Evolutionary conservation across 2,888 invertebrate species (phyloP), one percentile per base, ranked within the genome.

Genomic region (Drosophila gaucha): DNA sequence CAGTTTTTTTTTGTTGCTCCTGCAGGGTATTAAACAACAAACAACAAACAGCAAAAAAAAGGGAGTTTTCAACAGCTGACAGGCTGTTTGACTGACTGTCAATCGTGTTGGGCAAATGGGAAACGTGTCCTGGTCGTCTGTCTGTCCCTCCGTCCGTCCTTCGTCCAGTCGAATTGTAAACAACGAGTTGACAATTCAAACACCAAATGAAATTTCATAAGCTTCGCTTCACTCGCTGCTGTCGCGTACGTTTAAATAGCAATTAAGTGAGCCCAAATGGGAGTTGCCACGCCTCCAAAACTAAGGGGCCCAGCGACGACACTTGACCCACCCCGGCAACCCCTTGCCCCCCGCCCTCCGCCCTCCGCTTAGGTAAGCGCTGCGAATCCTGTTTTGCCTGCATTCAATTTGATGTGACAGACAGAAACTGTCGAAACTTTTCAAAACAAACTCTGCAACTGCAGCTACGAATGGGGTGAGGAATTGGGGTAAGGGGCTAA

Each of bases 151-250:
- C 16, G 20, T 10, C 10, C 18, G 10, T 30, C 12, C 31, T 0
- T 4, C 5, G 10, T 6, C 59, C 52, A 44, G 44, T 39, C 59
- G 47, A 73, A 84, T 80, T 84, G 84, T 65, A 74, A 80, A 80
- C 60, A 60, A 38, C 63, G 35, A 39, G 26, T 26, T 54, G 59
- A 59, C 74, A 84, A 67, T 86, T 55, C 78, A 84, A 80, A 84
- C 70, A 78, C 52, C 70, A 66, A 80, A 86, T 78, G 70, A 86
- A 86, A 80, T 80, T 80, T 80, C 87, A 86, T 80, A 80, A 84
- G 82, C 82, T 73, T 20, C 50, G 22, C 38, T 50, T 28, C 33
- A 38, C 41, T 38, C 52, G 56, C 30, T 52, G 33, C 38, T 52
- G 54, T 58, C 67, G 41, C 55, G 54, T 77, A 73, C 77, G 62